phyloP scores from a whole-genome alignment of 2,888 invertebrate genomes.

The Calliphora vomitoria region DNA sequence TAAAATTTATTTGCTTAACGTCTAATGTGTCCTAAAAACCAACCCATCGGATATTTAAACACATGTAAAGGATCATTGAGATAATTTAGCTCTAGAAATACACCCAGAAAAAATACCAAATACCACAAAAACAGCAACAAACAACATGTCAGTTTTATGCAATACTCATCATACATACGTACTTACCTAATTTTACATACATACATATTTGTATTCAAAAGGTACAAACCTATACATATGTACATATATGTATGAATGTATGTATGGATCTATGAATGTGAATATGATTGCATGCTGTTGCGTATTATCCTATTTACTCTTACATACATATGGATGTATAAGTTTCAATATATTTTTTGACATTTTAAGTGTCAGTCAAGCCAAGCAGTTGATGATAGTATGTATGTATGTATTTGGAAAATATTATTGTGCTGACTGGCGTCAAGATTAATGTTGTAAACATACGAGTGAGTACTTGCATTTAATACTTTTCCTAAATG shows the following conservation, averaged over 20 bases:
- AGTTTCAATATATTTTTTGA: constrained; percentile 1
- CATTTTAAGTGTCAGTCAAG: constrained; percentile 4
- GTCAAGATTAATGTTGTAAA: constrained; percentile 77
- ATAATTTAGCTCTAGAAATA: constrained; percentile 71
- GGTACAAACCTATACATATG: constrained; percentile 28
- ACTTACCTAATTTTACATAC: constrained; percentile 47
- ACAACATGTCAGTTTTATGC: constrained; percentile 47
- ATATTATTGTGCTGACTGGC: constrained; percentile 73
- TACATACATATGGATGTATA: neutral
- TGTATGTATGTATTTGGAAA: constrained; percentile 49
- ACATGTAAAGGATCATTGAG: constrained; percentile 66
- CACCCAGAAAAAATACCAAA: constrained; percentile 56
- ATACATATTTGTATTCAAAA: neutral
- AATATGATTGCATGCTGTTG: constrained; percentile 48
- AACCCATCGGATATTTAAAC: constrained; percentile 58
- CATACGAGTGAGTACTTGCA: constrained; percentile 62
- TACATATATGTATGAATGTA: neutral
- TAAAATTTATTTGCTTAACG: constrained; percentile 50
- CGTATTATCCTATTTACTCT: constrained; percentile 49
- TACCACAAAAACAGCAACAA: constrained; percentile 22
- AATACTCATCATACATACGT: constrained; percentile 4
- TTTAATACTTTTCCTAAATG: constrained; percentile 25
- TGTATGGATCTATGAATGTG: constrained; percentile 47
- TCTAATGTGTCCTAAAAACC: constrained; percentile 62
- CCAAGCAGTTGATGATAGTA: constrained; percentile 57